These are phyloP conservation scores for Nasonovia ribisnigri DNA, from an alignment of 2,888 invertebrate genomes.

Conservation along the genomic window DNA sequence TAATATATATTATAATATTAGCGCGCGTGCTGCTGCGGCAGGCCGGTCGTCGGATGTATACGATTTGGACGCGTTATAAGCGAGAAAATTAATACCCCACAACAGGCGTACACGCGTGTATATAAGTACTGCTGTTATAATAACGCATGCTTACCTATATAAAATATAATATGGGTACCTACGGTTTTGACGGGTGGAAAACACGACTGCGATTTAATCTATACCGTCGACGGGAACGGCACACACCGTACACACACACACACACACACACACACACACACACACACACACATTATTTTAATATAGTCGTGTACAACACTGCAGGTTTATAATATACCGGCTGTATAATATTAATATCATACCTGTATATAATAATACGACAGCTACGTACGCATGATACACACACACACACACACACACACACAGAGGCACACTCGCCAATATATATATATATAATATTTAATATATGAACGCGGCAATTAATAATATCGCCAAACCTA, in stretches of 20 bases:
- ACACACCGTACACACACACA: neutral
- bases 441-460: neutral
- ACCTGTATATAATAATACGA: neutral
- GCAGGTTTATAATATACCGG: neutral
- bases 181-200: conserved; percentile 9
- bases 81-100: neutral
- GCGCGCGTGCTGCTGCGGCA: neutral
- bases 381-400: neutral
- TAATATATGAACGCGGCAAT: neutral
- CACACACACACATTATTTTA: neutral
- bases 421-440: neutral
- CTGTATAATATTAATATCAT: neutral
- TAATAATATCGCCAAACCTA: neutral
- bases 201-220: neutral
- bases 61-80: neutral
- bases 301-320: neutral
- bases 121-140: neutral
- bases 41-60: neutral
- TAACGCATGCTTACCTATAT: neutral
- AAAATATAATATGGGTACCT: neutral
- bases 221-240: neutral
- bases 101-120: neutral
- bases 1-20: neutral
- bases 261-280: neutral
- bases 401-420: neutral